Percentiles rank a stretch among this genome's conserved stretches.
These are phyloP conservation scores for Marmota flaviventris DNA, from an alignment of 2,113 vertebrate species.

Conservation along the genomic window DNA sequence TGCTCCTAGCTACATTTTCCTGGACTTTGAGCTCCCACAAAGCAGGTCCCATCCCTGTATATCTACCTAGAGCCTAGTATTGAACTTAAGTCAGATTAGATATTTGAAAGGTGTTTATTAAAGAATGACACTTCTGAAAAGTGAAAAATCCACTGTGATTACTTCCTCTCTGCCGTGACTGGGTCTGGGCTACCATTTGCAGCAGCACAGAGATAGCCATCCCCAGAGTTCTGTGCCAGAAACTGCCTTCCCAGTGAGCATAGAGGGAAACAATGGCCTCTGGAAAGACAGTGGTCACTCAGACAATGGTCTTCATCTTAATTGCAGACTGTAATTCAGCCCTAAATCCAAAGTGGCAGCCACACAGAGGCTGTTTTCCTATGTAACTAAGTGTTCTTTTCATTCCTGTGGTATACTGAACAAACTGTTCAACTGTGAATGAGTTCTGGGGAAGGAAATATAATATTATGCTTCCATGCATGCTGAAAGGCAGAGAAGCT, in stretches of 20 bases:
- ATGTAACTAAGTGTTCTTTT: conserved; percentile 59
- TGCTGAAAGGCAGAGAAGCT: conserved; percentile 47
- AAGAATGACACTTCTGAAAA: not conserved
- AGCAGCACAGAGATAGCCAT: not conserved
- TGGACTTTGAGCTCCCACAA: not conserved
- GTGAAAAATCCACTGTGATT: not conserved
- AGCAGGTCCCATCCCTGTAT: not conserved
- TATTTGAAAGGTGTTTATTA: not conserved
- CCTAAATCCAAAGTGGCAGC: conserved; percentile 42
- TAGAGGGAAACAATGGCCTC: not conserved
- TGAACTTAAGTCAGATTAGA: not conserved
- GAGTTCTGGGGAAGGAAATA: conserved; percentile 65
- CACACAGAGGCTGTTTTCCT: conserved; percentile 54
- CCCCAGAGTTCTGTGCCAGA: not conserved
- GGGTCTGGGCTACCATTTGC: not conserved
- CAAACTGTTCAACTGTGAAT: conserved; percentile 63
- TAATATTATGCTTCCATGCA: not conserved
- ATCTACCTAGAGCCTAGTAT: not conserved
- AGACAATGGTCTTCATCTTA: conserved; percentile 21
- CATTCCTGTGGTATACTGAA: not conserved
- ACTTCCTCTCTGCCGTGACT: not conserved
- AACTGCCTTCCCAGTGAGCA: not conserved
- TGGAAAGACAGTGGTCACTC: not conserved
- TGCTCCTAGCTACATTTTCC: not conserved
- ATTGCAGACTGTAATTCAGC: not conserved